phyloP scores from a whole-genome alignment of 2,113 vertebrate species.

The Clarias gariepinus region DNA sequence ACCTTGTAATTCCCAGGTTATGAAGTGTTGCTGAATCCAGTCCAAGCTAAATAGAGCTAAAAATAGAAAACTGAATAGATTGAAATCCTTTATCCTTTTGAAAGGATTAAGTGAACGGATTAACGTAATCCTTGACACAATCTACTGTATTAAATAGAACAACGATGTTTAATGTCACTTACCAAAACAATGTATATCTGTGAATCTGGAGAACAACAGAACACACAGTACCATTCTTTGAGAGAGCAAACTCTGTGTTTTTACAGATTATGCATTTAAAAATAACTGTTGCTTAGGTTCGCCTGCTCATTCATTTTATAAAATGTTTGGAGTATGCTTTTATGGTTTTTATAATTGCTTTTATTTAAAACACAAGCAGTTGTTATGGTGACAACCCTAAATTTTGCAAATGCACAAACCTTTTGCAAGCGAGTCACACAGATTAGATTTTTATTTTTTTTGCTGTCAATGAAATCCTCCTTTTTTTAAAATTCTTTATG shows the following conservation, averaged over 20 bases:
- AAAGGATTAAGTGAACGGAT: conserved; percentile 3
- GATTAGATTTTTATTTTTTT: no score
- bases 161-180: not conserved
- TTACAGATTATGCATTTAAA: not conserved
- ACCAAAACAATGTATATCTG: not conserved
- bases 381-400: not conserved
- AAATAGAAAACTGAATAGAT: not conserved
- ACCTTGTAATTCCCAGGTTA: not conserved
- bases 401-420: not conserved
- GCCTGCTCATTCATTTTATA: not conserved
- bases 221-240: no score
- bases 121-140: not conserved
- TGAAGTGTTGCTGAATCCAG: not conserved
- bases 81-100: not conserved
- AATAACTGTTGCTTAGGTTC: not conserved
- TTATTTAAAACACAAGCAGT: not conserved
- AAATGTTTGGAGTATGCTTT: not conserved
- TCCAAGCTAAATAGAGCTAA: conserved; percentile 9
- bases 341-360: not conserved
- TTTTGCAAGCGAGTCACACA: not conserved
- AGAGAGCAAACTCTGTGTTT: not conserved
- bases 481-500: not conserved
- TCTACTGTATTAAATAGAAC: not conserved
- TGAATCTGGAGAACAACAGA: not conserved
- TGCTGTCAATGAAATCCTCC: not conserved